Evolutionary conservation across 2,888 invertebrate species (phyloP).

Genomic region (Chrysina gloriosa): DNA sequence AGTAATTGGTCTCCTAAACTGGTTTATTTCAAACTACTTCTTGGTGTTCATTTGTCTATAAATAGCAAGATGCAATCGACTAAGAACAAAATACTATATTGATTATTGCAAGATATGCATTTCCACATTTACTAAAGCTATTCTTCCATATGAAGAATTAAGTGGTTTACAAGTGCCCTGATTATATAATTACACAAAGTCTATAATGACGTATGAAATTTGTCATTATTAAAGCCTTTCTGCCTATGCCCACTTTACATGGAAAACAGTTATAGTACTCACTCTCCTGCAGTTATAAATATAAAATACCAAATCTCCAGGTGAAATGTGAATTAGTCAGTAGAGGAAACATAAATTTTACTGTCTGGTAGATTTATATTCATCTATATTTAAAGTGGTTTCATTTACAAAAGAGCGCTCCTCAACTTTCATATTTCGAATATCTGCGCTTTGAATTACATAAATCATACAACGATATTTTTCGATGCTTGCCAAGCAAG

Average conservation of each 20-base stretch:
- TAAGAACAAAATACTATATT: too few species aligned
- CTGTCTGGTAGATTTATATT: constrained; percentile 17
- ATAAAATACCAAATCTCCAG: not conserved
- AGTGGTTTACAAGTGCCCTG: too few species aligned
- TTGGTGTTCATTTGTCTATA: too few species aligned
- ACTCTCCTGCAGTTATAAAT: not conserved
- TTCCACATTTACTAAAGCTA: not conserved
- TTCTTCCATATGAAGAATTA: not conserved
- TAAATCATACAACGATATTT: not conserved
- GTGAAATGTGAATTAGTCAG: constrained; percentile 14
- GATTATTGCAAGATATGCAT: too few species aligned
- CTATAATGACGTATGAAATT: not conserved
- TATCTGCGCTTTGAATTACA: constrained; percentile 14
- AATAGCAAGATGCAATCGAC: too few species aligned
- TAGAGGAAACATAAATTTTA: constrained; percentile 24
- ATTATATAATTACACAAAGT: too few species aligned
- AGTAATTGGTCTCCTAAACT: too few species aligned
- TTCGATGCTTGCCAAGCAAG: not conserved
- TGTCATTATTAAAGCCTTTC: not conserved
- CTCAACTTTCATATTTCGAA: constrained; percentile 27
- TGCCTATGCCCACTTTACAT: not conserved
- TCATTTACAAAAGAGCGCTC: constrained; percentile 19
- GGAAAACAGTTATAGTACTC: not conserved
- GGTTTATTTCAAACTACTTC: too few species aligned
- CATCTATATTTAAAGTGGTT: constrained; percentile 13